Evolutionary conservation across 1,140 invertebrate genomes (phyloP).

Genomic region (Drosophila malerkotliana): DNA sequence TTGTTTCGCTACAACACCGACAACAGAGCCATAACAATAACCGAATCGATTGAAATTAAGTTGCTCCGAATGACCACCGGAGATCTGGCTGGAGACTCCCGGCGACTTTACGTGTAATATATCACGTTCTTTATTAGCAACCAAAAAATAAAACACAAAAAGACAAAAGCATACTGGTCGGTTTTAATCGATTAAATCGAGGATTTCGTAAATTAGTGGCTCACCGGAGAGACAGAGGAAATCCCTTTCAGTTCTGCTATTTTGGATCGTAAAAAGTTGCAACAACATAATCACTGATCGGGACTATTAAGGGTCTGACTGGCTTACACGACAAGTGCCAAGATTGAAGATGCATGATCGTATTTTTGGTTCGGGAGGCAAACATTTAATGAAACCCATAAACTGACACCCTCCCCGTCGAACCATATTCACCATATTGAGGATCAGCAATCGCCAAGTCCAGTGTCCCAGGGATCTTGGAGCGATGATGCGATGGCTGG

Average conservation of each 20-base stretch:
- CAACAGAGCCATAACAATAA: constrained; percentile 72
- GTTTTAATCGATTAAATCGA: constrained; percentile 71
- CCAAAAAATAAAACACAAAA: constrained; percentile 5
- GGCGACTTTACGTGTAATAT: constrained; percentile 48
- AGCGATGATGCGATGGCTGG: neutral
- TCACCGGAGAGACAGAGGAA: constrained; percentile 69
- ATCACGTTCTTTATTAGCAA: constrained; percentile 79
- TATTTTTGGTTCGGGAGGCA: constrained; percentile 20
- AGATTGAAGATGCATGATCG: too few species aligned
- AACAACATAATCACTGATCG: constrained; percentile 76
- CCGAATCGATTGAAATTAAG: constrained; percentile 76
- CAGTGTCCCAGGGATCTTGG: neutral
- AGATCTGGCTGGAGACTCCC: constrained; percentile 7
- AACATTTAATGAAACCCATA: constrained; percentile 79
- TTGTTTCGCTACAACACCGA: constrained; percentile 40
- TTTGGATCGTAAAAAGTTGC: constrained; percentile 67
- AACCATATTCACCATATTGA: neutral
- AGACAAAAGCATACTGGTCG: constrained; percentile 45
- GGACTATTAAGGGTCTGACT: constrained; percentile 55
- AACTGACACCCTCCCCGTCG: constrained; percentile 63
- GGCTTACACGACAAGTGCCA: constrained; percentile 32
- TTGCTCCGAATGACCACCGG: constrained; percentile 61
- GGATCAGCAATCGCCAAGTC: neutral
- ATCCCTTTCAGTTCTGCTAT: constrained; percentile 41
- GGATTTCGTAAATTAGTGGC: constrained; percentile 73